Evolutionary conservation across 2,888 invertebrate genomes (phyloP).

Genomic region (Lysandra coridon): DNA sequence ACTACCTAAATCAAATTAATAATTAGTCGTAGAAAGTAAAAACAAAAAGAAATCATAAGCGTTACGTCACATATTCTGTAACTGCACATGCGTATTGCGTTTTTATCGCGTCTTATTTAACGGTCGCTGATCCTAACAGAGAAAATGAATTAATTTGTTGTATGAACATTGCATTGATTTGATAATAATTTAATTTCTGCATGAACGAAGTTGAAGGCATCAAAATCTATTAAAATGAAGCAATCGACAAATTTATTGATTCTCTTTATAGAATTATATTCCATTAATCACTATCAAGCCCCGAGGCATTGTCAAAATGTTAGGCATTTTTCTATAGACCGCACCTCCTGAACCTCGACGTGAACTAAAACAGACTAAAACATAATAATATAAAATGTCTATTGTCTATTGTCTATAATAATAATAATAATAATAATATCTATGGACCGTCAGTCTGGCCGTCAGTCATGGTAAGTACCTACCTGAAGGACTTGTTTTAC

Average conservation of each 20-base stretch:
- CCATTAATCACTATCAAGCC: background rate
- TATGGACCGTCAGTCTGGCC: too few relatives aligned
- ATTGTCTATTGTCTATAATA: too few relatives aligned
- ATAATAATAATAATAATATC: too few relatives aligned
- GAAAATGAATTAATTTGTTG: slow-evolving; percentile 49
- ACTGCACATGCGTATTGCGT: slow-evolving; percentile 44
- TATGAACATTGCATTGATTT: background rate
- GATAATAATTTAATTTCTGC: background rate
- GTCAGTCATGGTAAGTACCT: too few relatives aligned
- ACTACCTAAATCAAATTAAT: background rate
- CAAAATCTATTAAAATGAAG: background rate
- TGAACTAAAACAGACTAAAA: too few relatives aligned
- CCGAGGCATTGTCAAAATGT: background rate
- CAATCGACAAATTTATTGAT: background rate
- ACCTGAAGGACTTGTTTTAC: too few relatives aligned
- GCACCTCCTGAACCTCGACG: too few relatives aligned
- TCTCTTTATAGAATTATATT: background rate
- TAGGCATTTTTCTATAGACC: too few relatives aligned
- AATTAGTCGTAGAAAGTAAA: background rate
- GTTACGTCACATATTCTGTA: slow-evolving; percentile 38
- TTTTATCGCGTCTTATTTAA: slow-evolving; percentile 47
- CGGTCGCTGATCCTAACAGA: slow-evolving; percentile 55
- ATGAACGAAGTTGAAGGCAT: background rate
- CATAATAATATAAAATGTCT: too few relatives aligned
- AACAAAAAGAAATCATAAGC: background rate